These are phyloP conservation scores for Lapara coniferarum DNA, from an alignment of 2,888 invertebrate genomes.

Conservation along the genomic window DNA sequence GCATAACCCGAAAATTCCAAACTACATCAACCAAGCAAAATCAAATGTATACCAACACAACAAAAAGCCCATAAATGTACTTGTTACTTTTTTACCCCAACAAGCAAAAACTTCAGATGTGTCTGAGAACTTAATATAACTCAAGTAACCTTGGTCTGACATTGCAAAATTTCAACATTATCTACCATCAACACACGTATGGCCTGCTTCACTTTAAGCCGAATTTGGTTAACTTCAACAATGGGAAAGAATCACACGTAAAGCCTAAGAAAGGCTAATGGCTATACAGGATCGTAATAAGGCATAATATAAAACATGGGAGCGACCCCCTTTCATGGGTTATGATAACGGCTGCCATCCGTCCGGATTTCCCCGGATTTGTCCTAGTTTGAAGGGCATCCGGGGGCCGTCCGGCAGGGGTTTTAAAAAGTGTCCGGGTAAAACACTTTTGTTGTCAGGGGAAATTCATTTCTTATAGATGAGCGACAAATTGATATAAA, in stretches of 20 bases:
- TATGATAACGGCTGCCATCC: no score
- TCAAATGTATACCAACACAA: no score
- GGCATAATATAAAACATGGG: background rate
- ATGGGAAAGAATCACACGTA: conserved; percentile 49
- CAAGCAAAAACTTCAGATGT: background rate
- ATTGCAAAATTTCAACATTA: conserved; percentile 10
- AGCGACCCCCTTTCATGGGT: background rate
- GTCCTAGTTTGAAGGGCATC: no score
- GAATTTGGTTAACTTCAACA: conserved; percentile 41
- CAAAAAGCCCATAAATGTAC: background rate
- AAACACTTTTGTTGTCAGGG: no score
- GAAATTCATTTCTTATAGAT: no score
- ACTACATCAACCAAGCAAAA: no score
- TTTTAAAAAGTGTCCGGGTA: no score
- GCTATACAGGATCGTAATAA: conserved; percentile 25
- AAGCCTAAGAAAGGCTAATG: conserved; percentile 45
- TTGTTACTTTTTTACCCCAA: background rate
- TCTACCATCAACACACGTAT: conserved; percentile 24
- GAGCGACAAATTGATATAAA: no score
- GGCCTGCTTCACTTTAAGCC: conserved; percentile 31
- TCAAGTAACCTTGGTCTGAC: conserved; percentile 9
- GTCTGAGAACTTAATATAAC: background rate
- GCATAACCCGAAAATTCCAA: no score
- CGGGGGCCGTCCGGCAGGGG: no score
- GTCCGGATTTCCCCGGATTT: no score